These are phyloP conservation scores for Trissoscelio sp. DNA, from an alignment of 2,888 invertebrate genomes.

Conservation along the genomic window DNA sequence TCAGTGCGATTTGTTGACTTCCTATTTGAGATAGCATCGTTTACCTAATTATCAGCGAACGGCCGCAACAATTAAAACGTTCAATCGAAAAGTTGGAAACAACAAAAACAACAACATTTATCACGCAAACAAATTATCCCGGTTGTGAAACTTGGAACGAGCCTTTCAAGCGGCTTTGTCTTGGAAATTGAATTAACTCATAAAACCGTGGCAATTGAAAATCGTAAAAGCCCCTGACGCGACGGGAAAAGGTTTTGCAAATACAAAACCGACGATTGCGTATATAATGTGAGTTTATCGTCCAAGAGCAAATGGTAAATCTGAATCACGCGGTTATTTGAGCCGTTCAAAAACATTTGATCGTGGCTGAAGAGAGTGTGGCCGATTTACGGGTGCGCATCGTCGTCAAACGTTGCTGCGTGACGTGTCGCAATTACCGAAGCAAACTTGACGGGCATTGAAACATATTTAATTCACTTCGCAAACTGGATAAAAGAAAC, in stretches of 20 bases:
- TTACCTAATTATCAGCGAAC: constrained; percentile 20
- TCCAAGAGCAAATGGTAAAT: neutral
- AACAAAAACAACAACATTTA: neutral
- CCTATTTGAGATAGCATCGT: constrained; percentile 19
- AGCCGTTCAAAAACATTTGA: constrained; percentile 22
- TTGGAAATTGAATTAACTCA: constrained; percentile 20
- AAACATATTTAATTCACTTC: constrained; percentile 54
- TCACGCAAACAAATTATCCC: constrained; percentile 5
- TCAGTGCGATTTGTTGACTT: constrained; percentile 9
- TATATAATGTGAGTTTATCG: constrained; percentile 20
- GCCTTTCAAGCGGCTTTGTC: neutral
- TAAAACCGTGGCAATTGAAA: constrained; percentile 19
- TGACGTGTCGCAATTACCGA: constrained; percentile 50
- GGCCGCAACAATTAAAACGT: neutral
- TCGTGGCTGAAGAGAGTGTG: constrained; percentile 23
- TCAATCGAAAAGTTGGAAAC: neutral
- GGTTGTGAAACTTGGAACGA: neutral
- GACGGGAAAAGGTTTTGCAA: neutral
- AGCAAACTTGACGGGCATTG: constrained; percentile 42
- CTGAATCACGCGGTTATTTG: constrained; percentile 14
- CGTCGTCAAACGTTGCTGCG: constrained; percentile 17
- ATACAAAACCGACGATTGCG: neutral
- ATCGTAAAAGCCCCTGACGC: constrained; percentile 18
- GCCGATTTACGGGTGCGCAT: neutral
- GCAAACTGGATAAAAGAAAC: constrained; percentile 49